phyloP scores from a whole-genome alignment of 2,888 invertebrate genomes.

The Parnassius orleans region DNA sequence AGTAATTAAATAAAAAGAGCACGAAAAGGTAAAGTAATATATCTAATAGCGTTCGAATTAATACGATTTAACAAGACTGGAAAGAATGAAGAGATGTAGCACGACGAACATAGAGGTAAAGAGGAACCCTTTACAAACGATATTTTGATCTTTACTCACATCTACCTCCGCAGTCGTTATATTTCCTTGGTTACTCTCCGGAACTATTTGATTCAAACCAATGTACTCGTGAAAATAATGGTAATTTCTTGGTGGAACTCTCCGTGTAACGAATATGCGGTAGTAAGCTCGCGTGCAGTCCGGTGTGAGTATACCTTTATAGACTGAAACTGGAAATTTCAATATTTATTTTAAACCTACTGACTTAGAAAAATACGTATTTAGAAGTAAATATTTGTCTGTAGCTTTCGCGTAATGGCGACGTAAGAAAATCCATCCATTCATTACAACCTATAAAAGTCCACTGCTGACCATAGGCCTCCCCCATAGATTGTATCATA shows the following conservation, averaged over 20 bases:
- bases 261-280: slow-evolving; percentile 40
- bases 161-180: neutral
- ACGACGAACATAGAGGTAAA: too few relatives aligned
- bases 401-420: too few relatives aligned
- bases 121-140: too few relatives aligned
- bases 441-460: too few relatives aligned
- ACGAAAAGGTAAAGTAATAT: too few relatives aligned
- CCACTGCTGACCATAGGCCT: too few relatives aligned
- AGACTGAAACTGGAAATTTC: slow-evolving; percentile 33
- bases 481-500: too few relatives aligned
- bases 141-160: slow-evolving; percentile 6
- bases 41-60: too few relatives aligned
- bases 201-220: slow-evolving; percentile 1
- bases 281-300: slow-evolving; percentile 50
- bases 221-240: slow-evolving; percentile 56
- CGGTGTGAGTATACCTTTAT: slow-evolving; percentile 42
- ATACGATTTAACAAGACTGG: too few relatives aligned
- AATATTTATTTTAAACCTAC: neutral
- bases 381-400: neutral
- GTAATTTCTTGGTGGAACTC: slow-evolving; percentile 53
- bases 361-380: neutral
- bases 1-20: too few relatives aligned
- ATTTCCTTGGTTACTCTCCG: neutral
- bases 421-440: too few relatives aligned
- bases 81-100: too few relatives aligned